These are phyloP conservation scores for Plectus sambesii DNA, from an alignment of 1,140 invertebrate species.

Conservation along the genomic window DNA sequence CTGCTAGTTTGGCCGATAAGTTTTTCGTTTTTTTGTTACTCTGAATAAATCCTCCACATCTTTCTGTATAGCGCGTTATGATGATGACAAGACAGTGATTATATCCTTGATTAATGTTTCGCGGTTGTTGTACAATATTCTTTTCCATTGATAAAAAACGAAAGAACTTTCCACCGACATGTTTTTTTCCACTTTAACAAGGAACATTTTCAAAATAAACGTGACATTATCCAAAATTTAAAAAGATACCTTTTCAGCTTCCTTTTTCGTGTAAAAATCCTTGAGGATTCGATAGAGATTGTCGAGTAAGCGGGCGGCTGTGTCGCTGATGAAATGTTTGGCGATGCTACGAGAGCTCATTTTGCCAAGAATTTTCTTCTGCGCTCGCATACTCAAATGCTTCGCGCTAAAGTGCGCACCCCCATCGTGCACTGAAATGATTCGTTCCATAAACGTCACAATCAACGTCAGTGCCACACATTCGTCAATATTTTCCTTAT, in stretches of 20 bases:
- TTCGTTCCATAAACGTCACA: not conserved
- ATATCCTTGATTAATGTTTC: no score
- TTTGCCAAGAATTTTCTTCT: conserved; percentile 14
- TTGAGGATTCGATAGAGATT: conserved; percentile 5
- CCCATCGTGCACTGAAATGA: not conserved
- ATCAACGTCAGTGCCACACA: not conserved
- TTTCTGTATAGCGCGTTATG: no score
- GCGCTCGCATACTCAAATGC: not conserved
- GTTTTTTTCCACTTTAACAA: no score
- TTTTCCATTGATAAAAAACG: no score
- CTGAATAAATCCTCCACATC: no score
- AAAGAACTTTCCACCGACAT: no score
- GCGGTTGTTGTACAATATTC: no score
- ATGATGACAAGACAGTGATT: no score
- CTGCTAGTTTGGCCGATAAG: no score
- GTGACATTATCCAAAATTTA: no score
- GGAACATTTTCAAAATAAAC: no score
- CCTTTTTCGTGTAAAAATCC: conserved; percentile 11
- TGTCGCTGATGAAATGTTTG: conserved; percentile 11
- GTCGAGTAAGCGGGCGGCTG: conserved; percentile 3
- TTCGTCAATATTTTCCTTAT: not conserved
- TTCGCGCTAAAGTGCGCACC: not conserved
- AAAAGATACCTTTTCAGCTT: conserved; percentile 9
- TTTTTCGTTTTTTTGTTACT: no score
- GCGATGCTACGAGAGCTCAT: conserved; percentile 2